Base-by-base conservation (phyloP, 2,888 invertebrate genomes). In the Gymnocheta viridis region DNA sequence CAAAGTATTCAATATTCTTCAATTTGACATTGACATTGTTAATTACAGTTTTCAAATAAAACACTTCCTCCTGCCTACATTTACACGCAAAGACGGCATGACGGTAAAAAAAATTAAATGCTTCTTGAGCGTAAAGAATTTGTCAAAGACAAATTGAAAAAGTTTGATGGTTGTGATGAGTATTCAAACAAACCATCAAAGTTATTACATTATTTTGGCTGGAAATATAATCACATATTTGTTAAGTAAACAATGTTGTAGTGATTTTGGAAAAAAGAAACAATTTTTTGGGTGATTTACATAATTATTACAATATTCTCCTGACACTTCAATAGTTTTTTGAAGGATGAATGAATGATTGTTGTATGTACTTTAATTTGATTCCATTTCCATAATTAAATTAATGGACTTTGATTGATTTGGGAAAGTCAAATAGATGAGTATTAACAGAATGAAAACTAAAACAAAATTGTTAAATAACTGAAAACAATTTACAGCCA, bases 41-140 rank as follows among this genome's bases (percentile, higher is more conserved):
- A 29, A 70, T 70, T 58, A 58, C 27, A 69, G 54, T 41, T 32
- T 58, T 10, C 14, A 44, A 72, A 44, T 58, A 32, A 47, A 47
- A 32, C 10, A 72, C 24, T 6, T 29, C 2, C 5, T 44, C 38
- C 4, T 19, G 19, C 19, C 41, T n/a, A 41, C 17, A 19, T 3
- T 47, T 1, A 6, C 47, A 19, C 1, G 19, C 47, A 5, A 1
- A 9, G 19, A 47, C 1, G 17, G 47, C 2, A 47, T 19, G 41
- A 38, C 7, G 4, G 5, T 14, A 24, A 3, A 24, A 9, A 10
- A 10, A 47, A 17, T 47, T 17, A 19, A 66, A 66, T 35, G 35
- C 2, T 17, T 64, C 44, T 47, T 32, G 19, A 32, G 14, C n/a
- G 22, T n/a, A 72, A 47, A 14, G n/a, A 72, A 72, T 58, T 69